Base-by-base conservation (phyloP, 2,113 vertebrate genomes). In the Cololabis saira region DNA sequence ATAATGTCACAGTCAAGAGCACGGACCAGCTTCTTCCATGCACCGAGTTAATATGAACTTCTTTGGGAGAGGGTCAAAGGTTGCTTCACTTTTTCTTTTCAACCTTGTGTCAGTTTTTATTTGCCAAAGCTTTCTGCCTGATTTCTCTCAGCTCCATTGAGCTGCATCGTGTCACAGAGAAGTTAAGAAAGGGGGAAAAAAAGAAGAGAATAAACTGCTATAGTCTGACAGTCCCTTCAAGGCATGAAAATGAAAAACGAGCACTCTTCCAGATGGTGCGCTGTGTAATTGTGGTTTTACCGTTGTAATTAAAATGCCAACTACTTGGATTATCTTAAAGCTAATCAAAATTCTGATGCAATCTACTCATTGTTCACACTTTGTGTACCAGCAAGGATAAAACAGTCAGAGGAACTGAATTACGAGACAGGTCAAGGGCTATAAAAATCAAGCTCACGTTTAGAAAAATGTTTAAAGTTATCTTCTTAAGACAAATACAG, bases 291-390 rank as follows among this genome's bases (percentile, higher is more conserved):
- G 75, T 70, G 45, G 59, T 78, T 73, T 67, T 57, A 80, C 79
- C 60, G 74, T 67, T 77, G 58, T 71, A 60, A 78, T 73, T 78
- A 44, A 78, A 71, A 80, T 67, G 68, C 67, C 68, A 84, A 82
- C 79, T 71, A 78, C 70, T 63, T 54, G 50, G 69, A 51, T 57
- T 80, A 61, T 78, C 76, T 85, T 89, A 81, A 85, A 78, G 61
- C 22, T 70, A 80, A 85, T 90, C 81, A 79, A 74, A 74, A 73
- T 64, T 64, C 67, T 17, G 65, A 48, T 59, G 74, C 24, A 66
- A 77, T 79, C 66, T 49, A 50, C 51, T 51, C 17, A n/a, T 48
- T 62, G 67, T 49, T 4, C 57, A 51, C 43, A 21, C 62, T 66
- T 81, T 67, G 3, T 19, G 40, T 57, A 67, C 55, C 55, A 75